Conservation (phyloP, 2,888 invertebrate species). For the Calliopum simillimum region DNA sequence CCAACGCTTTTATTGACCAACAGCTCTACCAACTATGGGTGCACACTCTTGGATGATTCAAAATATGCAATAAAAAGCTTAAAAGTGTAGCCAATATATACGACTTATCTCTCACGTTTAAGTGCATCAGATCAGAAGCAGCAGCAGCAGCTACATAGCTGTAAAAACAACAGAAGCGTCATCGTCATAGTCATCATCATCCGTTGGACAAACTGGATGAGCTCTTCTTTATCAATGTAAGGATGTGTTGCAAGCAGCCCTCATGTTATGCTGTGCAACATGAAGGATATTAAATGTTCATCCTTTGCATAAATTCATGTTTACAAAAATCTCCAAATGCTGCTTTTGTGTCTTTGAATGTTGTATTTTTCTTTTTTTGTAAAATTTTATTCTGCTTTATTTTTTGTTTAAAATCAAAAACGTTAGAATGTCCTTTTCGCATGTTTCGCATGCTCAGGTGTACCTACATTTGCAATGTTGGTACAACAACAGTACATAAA, state of each 20-base stretch:
- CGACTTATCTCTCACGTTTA: slow-evolving; percentile 20
- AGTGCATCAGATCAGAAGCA: slow-evolving; percentile 6
- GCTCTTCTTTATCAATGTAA: background rate
- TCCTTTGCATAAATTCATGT: slow-evolving; percentile 23
- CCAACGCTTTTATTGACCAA: slow-evolving; percentile 20
- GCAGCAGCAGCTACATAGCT: background rate
- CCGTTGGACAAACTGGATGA: background rate
- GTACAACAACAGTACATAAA: background rate
- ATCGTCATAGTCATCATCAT: background rate
- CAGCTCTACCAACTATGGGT: background rate
- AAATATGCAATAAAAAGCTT: slow-evolving; percentile 26
- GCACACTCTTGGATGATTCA: background rate
- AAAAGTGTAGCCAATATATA: slow-evolving; percentile 23
- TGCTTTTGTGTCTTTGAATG: background rate
- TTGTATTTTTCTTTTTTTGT: background rate
- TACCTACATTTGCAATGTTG: background rate
- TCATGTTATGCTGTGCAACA: background rate
- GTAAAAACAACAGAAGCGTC: background rate
- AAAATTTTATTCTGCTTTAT: no score
- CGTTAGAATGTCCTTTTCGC: background rate
- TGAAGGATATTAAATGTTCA: slow-evolving; percentile 7
- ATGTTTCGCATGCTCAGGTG: background rate
- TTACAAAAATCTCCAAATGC: slow-evolving; percentile 26
- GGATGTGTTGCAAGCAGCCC: background rate
- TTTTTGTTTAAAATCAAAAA: background rate